Base-by-base conservation (phyloP, 2,888 invertebrate species). In the Fragum sueziense region DNA sequence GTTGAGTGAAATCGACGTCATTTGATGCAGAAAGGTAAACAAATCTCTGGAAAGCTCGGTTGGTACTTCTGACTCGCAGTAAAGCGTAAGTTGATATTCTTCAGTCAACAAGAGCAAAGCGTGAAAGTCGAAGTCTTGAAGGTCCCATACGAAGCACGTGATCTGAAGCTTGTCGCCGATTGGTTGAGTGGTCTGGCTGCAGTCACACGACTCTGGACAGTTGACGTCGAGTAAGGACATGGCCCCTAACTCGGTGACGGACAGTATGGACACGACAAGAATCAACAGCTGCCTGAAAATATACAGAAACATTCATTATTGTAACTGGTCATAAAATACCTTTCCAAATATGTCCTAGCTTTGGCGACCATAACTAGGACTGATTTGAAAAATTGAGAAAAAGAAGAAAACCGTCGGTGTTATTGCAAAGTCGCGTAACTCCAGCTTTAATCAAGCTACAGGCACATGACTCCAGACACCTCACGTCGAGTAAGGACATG, bases 131-230 rank as follows among this genome's bases (percentile, higher is more conserved):
- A 84, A 70, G 17, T 81, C 81, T 4, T 74, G 51, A 2, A 84
- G 47, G 33, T 79, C 72, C 67, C 70, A 72, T 7, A 81, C 74
- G 41, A 80, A 80, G 57, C 85, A 85, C n/a, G 54, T 76, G 31
- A 82, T 70, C 20, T 78, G 72, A 14, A 73, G 20, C 14, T 61
- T 27, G 9, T 62, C 51, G 0, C 27, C 11, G 2, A 29, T 34
- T 20, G 65, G 51, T 0, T 52, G 41, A 0, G 34, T 34, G 17
- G 67, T 67, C 68, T 76, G 67, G 54, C 52, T 69, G 31, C 84
- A 84, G 61, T 76, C 79, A 76, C 84, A 84, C 70, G 73, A 68
- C 51, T 69, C 27, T 34, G 84, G 84, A 57, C 84, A 84, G 29
- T 68, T 51, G 11, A 69, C 25, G n/a, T 72, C 74, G 3, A 67